These are phyloP conservation scores for Urocynchramus pylzowi DNA, from an alignment of 2,113 vertebrate genomes.

Conservation along the genomic window DNA sequence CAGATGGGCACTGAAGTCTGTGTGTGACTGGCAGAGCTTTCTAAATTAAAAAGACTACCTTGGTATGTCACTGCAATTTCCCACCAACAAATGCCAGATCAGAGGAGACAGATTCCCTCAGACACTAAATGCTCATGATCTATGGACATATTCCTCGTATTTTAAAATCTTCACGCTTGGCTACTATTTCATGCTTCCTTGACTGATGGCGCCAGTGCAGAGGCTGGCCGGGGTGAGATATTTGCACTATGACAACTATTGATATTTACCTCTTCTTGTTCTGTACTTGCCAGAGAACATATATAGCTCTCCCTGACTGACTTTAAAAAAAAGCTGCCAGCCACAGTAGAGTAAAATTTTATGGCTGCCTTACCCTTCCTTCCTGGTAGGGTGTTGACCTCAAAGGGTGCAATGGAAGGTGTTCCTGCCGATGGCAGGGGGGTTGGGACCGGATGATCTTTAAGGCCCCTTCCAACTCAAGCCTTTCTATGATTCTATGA, in stretches of 20 bases:
- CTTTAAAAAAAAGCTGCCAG: not conserved
- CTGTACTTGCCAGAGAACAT: not conserved
- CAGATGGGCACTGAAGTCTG: not conserved
- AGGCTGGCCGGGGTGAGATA: not conserved
- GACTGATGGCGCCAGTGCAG: not conserved
- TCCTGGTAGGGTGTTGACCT: not conserved
- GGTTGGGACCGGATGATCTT: not conserved
- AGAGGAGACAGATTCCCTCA: not conserved
- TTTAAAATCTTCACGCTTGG: not conserved
- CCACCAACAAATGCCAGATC: not conserved
- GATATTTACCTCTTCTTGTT: not conserved
- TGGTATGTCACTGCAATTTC: not conserved
- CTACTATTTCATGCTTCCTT: not conserved
- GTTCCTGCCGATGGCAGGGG: accelerated
- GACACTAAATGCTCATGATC: not conserved
- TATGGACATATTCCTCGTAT: not conserved
- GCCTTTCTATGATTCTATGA: not conserved
- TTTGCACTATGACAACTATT: not conserved
- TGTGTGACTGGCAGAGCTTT: not conserved
- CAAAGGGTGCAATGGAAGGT: not conserved
- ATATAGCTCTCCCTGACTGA: not conserved
- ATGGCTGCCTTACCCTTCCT: not conserved
- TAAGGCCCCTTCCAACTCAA: not conserved
- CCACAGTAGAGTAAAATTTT: not conserved
- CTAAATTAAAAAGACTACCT: not conserved